Conservation (phyloP, 2,888 invertebrate species). For the Nipponacmea schrenckii region DNA sequence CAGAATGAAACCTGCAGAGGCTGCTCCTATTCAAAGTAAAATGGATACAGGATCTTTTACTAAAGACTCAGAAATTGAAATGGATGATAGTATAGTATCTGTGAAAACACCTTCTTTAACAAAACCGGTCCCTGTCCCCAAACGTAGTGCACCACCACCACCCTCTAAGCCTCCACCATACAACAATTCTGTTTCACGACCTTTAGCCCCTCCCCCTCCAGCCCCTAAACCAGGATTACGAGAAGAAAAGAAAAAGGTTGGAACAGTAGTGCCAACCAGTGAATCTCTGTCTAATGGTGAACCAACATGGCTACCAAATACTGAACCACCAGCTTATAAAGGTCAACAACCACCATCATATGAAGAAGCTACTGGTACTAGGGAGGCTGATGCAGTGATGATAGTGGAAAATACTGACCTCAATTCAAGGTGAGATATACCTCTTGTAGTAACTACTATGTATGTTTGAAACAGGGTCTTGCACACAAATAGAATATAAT, state of each 20-base stretch:
- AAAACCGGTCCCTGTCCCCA: slow-evolving; percentile 29
- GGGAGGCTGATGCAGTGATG: not conserved
- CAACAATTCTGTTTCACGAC: slow-evolving; percentile 11
- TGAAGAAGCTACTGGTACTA: slow-evolving; percentile 17
- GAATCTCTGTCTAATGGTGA: not conserved
- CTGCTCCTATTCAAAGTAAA: slow-evolving; percentile 19
- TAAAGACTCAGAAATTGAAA: not conserved
- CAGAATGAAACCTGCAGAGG: slow-evolving; percentile 15
- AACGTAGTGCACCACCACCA: slow-evolving; percentile 35
- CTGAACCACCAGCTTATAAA: slow-evolving; percentile 4
- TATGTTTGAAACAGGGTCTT: no score
- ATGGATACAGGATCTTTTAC: not conserved
- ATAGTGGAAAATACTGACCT: not conserved
- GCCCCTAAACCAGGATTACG: slow-evolving; percentile 27
- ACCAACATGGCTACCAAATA: not conserved
- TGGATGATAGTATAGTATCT: not conserved
- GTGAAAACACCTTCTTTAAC: not conserved
- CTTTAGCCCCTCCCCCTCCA: slow-evolving; percentile 24
- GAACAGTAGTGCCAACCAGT: not conserved
- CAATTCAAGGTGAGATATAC: no score
- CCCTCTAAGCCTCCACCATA: slow-evolving; percentile 29
- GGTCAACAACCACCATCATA: slow-evolving; percentile 11
- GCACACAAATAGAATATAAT: no score
- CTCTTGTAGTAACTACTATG: no score
- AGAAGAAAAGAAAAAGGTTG: slow-evolving; percentile 6